phyloP scores from a whole-genome alignment of 2,113 vertebrate species.

The Microcebus ravelobensis region DNA sequence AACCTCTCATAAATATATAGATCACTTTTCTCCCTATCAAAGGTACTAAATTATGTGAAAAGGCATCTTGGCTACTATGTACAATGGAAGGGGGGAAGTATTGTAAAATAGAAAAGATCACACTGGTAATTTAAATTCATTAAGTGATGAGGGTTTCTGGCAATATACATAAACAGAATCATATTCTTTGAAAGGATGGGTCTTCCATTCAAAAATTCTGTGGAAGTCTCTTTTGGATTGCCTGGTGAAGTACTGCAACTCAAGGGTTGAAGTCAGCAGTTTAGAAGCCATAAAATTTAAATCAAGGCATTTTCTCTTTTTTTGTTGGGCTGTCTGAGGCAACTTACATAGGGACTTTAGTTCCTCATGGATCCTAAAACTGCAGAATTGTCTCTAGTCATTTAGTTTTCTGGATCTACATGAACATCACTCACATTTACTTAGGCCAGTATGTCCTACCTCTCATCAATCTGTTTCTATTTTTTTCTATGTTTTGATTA shows the following conservation, averaged over 20 bases:
- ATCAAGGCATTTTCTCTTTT: neutral
- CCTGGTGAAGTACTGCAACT: neutral
- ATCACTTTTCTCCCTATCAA: neutral
- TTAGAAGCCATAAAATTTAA: neutral
- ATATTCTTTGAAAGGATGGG: neutral
- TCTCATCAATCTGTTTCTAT: neutral
- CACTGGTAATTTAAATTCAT: neutral
- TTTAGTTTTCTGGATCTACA: neutral
- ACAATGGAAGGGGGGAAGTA: neutral
- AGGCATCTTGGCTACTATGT: neutral
- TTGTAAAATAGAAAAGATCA: neutral
- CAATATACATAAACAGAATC: neutral
- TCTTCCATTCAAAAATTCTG: neutral
- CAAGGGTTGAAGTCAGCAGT: neutral
- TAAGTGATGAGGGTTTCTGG: neutral
- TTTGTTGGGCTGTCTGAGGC: neutral
- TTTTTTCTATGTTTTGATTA: neutral
- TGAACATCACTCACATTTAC: neutral
- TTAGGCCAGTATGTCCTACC: neutral
- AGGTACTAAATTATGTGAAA: slow-evolving; percentile 17
- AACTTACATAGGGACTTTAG: neutral
- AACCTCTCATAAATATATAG: neutral
- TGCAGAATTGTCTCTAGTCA: neutral
- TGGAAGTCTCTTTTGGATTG: neutral
- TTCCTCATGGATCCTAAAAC: neutral